phyloP scores from a whole-genome alignment of 2,797 vertebrate species.

The Sebastes aleutianus region DNA sequence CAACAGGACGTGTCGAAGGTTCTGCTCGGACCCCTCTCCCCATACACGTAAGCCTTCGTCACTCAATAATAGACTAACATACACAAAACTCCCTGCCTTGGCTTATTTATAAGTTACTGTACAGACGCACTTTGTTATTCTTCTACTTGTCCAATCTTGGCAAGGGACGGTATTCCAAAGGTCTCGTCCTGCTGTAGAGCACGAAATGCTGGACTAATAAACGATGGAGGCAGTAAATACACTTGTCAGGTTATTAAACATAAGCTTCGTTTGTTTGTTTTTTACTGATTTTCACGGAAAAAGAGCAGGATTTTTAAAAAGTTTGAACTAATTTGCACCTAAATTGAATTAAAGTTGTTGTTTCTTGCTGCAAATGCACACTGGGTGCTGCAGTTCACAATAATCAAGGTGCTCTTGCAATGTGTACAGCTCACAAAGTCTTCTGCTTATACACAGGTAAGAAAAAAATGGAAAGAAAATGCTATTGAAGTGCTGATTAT shows the following conservation, averaged over 20 bases:
- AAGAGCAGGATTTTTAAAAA: background rate
- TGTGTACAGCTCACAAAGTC: background rate
- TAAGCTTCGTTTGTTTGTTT: background rate
- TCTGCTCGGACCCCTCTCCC: conserved; percentile 93
- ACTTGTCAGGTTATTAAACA: background rate
- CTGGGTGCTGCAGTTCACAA: background rate
- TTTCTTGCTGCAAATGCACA: background rate
- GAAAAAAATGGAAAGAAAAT: background rate
- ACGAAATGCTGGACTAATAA: conserved; percentile 27
- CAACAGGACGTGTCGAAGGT: conserved; percentile 98
- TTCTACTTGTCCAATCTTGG: conserved; percentile 31
- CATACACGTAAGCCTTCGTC: conserved; percentile 86
- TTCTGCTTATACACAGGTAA: background rate
- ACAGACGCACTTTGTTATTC: conserved; percentile 55
- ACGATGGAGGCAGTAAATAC: conserved; percentile 9
- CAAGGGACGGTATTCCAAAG: conserved; percentile 43
- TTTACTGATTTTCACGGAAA: background rate
- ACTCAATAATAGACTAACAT: background rate
- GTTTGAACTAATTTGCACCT: background rate
- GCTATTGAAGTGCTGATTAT: background rate
- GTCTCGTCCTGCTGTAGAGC: background rate
- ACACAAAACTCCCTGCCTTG: no score
- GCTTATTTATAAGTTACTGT: conserved; percentile 31
- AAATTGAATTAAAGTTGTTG: background rate
- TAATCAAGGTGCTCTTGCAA: background rate